Base-by-base conservation (phyloP, 2,113 vertebrate species). In the Triplophysa rosa region DNA sequence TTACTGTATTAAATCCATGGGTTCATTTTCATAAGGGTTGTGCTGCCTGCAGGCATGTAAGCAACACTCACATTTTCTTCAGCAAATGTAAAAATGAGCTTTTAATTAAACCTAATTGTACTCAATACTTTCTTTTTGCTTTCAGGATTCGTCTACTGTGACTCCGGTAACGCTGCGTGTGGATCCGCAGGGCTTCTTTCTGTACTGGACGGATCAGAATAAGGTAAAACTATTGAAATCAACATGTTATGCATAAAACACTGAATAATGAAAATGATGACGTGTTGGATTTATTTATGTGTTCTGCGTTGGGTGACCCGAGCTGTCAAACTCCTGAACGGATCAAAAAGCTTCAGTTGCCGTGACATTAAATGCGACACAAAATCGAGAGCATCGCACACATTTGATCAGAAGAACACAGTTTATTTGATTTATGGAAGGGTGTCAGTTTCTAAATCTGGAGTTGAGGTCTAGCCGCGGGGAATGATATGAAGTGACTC, bases 171-270 rank as follows among this genome's bases (percentile, higher is more conserved):
- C 95, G 81, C 93, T 99, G 40, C 91, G 91, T 77, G 96, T 98
- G 80, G 98, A 99, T 87, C 93, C 94, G 52, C 94, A 97, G 78
- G 98, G 98, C 84, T 96, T 96, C 91, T 99, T 96, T 93, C 95
- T 99, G 63, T 95, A 98, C 90, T 99, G 98, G 98, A 98, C 95
- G 1, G 98, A 99, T 89, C 98, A 98, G 82, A 99, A 95, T 85
- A 99, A 99, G 97, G 98, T 98, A 89, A 89, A 86, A 85, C 52
- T 40, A 26, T 33, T 68, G 13, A 26, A 29, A 33, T 54, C 9
- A 19, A 17, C 26, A 29, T 52, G 13, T 5, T 16, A 14, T 13
- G 13, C 49, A 16, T 14, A 14, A 0, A 19, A 56, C 52, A 16
- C 52, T 8, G 6, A 54, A 0, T 8, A 1, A 19, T 56, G 52